A percentile compares a stretch with the other conserved stretches of the same genome.
These are phyloP conservation scores for Acleris holmiana DNA, from an alignment of 2,888 invertebrate species.

Conservation along the genomic window DNA sequence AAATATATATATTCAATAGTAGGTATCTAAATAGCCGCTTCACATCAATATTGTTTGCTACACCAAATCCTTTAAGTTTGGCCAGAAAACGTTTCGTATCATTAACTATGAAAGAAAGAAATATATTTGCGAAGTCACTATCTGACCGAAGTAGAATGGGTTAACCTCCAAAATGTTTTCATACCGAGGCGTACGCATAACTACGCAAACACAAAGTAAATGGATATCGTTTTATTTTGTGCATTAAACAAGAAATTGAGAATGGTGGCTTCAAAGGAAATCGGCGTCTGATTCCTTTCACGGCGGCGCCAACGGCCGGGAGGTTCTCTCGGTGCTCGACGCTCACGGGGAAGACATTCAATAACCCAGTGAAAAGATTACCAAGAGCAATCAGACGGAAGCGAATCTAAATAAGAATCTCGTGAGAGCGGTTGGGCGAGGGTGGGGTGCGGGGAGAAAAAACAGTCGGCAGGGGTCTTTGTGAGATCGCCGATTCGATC, in stretches of 20 bases:
- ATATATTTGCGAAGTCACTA: too few relatives aligned
- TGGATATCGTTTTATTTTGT: conserved; percentile 57
- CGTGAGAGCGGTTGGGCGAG: conserved; percentile 76
- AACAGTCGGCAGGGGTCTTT: conserved; percentile 75
- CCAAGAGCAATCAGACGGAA: conserved; percentile 84
- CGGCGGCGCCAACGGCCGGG: conserved; percentile 54
- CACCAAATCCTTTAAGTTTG: too few relatives aligned
- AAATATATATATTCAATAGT: too few relatives aligned
- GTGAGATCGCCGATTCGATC: conserved; percentile 79
- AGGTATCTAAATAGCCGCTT: too few relatives aligned
- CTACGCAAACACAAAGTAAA: conserved; percentile 53
- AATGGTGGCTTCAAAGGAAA: conserved; percentile 63
- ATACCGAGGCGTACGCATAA: conserved; percentile 44
- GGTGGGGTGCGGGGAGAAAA: conserved; percentile 67
- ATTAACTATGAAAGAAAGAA: too few relatives aligned
- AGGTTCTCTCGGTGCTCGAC: conserved; percentile 66
- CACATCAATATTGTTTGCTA: too few relatives aligned
- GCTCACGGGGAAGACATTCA: conserved; percentile 83
- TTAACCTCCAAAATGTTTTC: conserved; percentile 43
- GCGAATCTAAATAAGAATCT: conserved; percentile 85
- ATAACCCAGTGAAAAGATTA: conserved; percentile 84
- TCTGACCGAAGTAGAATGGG: conserved; percentile 36
- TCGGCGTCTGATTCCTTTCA: conserved; percentile 63
- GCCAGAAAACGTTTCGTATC: too few relatives aligned
- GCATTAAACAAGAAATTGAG: conserved; percentile 60